A percentile compares a stretch with the other conserved stretches of the same genome.
Conservation (phyloP, 2,797 vertebrate genomes). For the Loriculus beryllinus region DNA sequence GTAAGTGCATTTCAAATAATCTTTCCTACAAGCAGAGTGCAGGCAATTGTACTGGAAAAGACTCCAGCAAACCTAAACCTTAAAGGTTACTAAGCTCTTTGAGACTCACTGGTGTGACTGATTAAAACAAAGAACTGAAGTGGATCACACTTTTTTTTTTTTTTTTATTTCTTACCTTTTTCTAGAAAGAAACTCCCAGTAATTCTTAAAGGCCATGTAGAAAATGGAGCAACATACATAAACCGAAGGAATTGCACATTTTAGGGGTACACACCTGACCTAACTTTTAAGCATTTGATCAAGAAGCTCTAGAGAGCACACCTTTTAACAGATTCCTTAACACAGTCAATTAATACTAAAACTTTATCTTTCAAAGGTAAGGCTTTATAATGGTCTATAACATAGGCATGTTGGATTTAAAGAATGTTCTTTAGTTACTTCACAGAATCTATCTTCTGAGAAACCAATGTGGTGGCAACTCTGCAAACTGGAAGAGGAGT, state of each 20-base stretch:
- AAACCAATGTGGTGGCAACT: neutral
- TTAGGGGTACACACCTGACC: neutral
- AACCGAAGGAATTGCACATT: neutral
- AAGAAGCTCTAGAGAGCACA: neutral
- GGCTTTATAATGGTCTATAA: neutral
- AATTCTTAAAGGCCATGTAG: neutral
- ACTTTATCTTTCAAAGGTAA: neutral
- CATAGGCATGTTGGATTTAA: neutral
- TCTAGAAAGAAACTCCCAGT: neutral
- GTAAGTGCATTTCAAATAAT: neutral
- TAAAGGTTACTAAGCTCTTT: neutral
- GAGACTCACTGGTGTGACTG: neutral
- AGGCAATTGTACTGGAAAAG: neutral
- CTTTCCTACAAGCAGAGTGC: neutral
- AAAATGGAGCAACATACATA: neutral
- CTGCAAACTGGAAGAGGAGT: neutral
- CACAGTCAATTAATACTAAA: neutral
- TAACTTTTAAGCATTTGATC: neutral
- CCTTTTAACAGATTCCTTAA: neutral
- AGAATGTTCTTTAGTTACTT: neutral
- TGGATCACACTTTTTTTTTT: neutral
- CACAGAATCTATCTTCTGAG: neutral
- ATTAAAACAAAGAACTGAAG: neutral
- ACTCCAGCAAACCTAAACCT: slow-evolving; percentile 6
- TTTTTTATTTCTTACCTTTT: neutral